Percentiles rank a stretch among this genome's conserved stretches.
These are phyloP conservation scores for Sabatieria punctata DNA, from an alignment of 2,888 invertebrate species.

Conservation along the genomic window DNA sequence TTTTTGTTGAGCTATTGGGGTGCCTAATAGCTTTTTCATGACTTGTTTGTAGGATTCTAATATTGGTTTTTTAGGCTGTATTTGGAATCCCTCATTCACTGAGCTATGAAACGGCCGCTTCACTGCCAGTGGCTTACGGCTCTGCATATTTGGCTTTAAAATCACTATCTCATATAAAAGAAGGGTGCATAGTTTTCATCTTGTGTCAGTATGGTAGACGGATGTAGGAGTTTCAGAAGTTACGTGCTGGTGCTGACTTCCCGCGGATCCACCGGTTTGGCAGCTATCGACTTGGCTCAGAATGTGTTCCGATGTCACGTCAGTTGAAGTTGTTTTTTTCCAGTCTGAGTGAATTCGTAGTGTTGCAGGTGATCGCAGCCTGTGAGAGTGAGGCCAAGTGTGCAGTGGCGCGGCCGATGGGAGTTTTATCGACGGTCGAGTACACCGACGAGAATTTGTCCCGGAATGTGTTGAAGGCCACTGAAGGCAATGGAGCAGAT, in stretches of 20 bases:
- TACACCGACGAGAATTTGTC: slow-evolving; percentile 40
- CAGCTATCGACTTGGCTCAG: slow-evolving; percentile 50
- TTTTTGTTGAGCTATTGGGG: no score
- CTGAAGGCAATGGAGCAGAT: slow-evolving; percentile 44
- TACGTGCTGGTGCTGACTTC: slow-evolving; percentile 49
- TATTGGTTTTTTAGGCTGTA: slow-evolving; percentile 43
- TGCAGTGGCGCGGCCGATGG: slow-evolving; percentile 43
- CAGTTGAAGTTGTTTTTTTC: slow-evolving; percentile 6
- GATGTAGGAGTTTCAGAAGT: slow-evolving; percentile 33
- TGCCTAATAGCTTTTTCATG: no score
- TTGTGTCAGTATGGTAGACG: no score
- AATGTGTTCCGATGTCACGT: slow-evolving; percentile 50
- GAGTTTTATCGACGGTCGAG: slow-evolving; percentile 47
- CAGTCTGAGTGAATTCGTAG: neutral
- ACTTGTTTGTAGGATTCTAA: no score
- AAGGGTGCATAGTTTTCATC: slow-evolving; percentile 29
- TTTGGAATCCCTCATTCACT: slow-evolving; percentile 44
- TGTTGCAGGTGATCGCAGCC: slow-evolving; percentile 49
- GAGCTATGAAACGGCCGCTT: slow-evolving; percentile 42
- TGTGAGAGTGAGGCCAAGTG: slow-evolving; percentile 47
- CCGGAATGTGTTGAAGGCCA: slow-evolving; percentile 42
- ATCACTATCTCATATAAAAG: slow-evolving; percentile 36
- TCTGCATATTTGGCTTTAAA: slow-evolving; percentile 48
- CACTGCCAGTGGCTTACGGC: slow-evolving; percentile 45
- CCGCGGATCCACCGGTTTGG: slow-evolving; percentile 45